Evolutionary conservation across 92 coral and sea anemone species (phyloP), one percentile per base, ranked within the genome.

Genomic region (Desmophyllum pertusum): DNA sequence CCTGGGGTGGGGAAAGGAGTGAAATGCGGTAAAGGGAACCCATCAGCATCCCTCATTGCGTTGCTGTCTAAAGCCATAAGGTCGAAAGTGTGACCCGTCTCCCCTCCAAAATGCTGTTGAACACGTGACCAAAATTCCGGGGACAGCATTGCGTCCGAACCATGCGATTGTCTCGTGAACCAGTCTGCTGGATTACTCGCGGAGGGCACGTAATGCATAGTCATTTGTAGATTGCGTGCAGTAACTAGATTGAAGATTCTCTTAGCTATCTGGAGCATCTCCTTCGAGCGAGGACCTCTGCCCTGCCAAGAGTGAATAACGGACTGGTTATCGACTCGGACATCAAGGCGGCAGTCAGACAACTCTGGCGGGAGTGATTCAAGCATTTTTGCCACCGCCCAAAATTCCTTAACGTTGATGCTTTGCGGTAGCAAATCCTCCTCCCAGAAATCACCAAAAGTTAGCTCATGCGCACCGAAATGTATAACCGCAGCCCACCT

Each of bases 201-300:
- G 15, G 84, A 66, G 3, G 84, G 84, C 8, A 80, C 61, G 77
- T 64, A 65, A 18, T 35, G 8, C 84, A 80, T 80, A n/a, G 77
- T 36, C 25, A 18, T 6, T 36, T 14, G 13, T 21, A 80, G 77
- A 66, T 77, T 77, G 31, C 70, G 75, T 37, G 39, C 75, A 3
- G 82, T 77, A n/a, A 51, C 74, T 38, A 41, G 29, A 14, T 80
- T 27, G 69, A 63, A 63, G 10, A 63, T 25, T 10, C 3, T 30
- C 10, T 30, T 6, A 33, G 69, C 35, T 7, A 63, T 13, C 29
- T 5, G 5, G 3, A 0, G 9, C 37, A 80, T 39, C 18, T 14
- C 50, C 6, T 5, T 1, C 0, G 76, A 71, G 45, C 18, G 45
- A 4, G 51, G 43, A 17, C 76, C 76, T 18, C 51, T 23, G 3